These are phyloP conservation scores for Passerculus sandwichensis DNA, from an alignment of 2,797 vertebrate genomes.

Conservation along the genomic window DNA sequence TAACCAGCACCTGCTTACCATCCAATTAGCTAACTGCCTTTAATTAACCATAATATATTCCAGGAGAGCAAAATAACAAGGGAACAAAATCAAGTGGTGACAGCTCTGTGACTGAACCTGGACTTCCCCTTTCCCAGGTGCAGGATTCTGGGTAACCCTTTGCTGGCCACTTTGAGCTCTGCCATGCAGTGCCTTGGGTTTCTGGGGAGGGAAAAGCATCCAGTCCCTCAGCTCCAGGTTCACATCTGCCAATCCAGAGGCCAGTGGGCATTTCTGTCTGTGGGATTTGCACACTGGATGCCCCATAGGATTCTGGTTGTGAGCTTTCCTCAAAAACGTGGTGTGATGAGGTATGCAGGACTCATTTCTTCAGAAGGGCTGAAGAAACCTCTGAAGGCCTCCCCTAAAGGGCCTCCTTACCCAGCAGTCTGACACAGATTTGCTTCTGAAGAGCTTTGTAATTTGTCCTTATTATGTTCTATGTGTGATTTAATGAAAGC, in stretches of 20 bases:
- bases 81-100: neutral
- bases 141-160: neutral
- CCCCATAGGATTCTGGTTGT: no score
- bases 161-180: neutral
- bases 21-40: neutral
- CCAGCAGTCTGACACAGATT: neutral
- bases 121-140: neutral
- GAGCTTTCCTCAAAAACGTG: neutral
- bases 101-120: neutral
- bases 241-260: neutral
- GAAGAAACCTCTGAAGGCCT: neutral
- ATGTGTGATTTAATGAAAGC: constrained; percentile 35
- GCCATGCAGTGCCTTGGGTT: neutral
- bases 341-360: neutral
- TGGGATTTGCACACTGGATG: neutral
- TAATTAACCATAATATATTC: neutral
- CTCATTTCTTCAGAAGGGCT: neutral
- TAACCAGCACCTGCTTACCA: neutral
- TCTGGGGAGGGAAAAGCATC: no score
- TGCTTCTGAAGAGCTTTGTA: neutral
- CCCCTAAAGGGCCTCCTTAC: neutral
- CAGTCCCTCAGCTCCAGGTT: neutral
- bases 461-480: constrained; percentile 28
- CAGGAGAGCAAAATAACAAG: neutral
- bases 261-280: neutral